Evolutionary conservation across 1,140 invertebrate genomes (phyloP).

Genomic region (Tyrophagus putrescentiae): DNA sequence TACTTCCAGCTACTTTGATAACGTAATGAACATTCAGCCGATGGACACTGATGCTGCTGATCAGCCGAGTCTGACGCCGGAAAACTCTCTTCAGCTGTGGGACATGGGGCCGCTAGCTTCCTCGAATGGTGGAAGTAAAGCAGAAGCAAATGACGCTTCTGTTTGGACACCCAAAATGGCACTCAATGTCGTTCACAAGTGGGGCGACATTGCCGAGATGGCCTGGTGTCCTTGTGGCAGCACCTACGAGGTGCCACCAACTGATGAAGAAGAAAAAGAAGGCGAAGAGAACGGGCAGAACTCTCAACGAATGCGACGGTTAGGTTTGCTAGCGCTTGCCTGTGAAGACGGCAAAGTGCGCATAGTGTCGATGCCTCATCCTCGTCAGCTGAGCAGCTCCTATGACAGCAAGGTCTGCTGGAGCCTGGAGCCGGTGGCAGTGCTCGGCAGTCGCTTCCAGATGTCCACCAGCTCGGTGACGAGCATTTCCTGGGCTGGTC

Average conservation of each 20-base stretch:
- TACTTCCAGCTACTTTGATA: slow-evolving; percentile 31
- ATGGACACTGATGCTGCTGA: slow-evolving; percentile 32
- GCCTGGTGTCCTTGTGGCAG: slow-evolving; percentile 48
- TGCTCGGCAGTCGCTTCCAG: slow-evolving; percentile 23
- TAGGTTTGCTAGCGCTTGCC: slow-evolving; percentile 52
- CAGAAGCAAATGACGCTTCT: neutral
- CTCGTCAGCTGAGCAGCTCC: neutral
- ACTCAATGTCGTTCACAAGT: slow-evolving; percentile 45
- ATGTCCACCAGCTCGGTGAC: slow-evolving; percentile 18
- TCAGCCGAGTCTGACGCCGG: slow-evolving; percentile 35
- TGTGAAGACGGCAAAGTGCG: slow-evolving; percentile 46
- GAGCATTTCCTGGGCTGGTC: slow-evolving; percentile 35
- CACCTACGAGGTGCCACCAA: neutral
- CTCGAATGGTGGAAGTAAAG: neutral
- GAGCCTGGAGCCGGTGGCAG: slow-evolving; percentile 10
- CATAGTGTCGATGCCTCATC: slow-evolving; percentile 39
- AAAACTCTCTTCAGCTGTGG: slow-evolving; percentile 46
- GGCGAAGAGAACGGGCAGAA: neutral
- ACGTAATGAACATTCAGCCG: slow-evolving; percentile 34
- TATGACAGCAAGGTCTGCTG: neutral
- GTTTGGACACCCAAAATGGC: slow-evolving; percentile 32
- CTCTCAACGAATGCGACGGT: slow-evolving; percentile 30
- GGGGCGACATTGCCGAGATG: slow-evolving; percentile 50
- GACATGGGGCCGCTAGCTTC: slow-evolving; percentile 36
- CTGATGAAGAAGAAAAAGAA: too few species aligned